These are phyloP conservation scores for Brachypteracias leptosomus DNA, from an alignment of 2,113 vertebrate genomes.

Conservation along the genomic window DNA sequence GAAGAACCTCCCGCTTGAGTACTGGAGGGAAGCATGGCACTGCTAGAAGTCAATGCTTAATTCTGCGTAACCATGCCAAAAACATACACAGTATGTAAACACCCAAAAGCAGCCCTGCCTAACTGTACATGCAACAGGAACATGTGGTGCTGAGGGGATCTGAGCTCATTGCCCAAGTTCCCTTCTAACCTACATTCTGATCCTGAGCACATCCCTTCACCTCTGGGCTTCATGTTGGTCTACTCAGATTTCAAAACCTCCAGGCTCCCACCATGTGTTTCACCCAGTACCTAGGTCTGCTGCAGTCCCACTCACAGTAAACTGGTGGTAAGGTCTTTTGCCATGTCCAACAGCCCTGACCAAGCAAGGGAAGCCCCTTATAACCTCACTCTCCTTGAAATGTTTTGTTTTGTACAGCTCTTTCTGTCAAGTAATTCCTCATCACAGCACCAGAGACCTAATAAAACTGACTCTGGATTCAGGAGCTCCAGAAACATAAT, in stretches of 20 bases:
- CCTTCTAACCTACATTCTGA: not conserved
- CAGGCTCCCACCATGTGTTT: accelerated
- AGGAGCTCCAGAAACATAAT: not conserved
- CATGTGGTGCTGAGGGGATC: not conserved
- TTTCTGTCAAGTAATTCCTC: not conserved
- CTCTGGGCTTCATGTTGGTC: not conserved
- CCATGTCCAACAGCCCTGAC: accelerated
- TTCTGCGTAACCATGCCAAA: not conserved
- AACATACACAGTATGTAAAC: not conserved
- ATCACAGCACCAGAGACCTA: not conserved
- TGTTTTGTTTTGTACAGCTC: not conserved
- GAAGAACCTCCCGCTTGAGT: not conserved
- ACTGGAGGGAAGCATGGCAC: not conserved
- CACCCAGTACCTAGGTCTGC: not conserved
- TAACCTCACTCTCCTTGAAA: not conserved
- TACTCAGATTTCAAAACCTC: not conserved
- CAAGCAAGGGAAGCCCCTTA: not conserved
- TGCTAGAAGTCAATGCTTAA: not conserved
- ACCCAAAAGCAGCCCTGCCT: not conserved
- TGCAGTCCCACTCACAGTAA: not conserved
- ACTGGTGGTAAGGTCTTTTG: not conserved
- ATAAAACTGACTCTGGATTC: not conserved
- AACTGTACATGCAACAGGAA: not conserved
- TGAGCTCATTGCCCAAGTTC: not conserved
- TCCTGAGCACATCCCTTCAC: not conserved